Conservation (phyloP, 2,113 vertebrate species). For the Tychaedon coryphoeus region DNA sequence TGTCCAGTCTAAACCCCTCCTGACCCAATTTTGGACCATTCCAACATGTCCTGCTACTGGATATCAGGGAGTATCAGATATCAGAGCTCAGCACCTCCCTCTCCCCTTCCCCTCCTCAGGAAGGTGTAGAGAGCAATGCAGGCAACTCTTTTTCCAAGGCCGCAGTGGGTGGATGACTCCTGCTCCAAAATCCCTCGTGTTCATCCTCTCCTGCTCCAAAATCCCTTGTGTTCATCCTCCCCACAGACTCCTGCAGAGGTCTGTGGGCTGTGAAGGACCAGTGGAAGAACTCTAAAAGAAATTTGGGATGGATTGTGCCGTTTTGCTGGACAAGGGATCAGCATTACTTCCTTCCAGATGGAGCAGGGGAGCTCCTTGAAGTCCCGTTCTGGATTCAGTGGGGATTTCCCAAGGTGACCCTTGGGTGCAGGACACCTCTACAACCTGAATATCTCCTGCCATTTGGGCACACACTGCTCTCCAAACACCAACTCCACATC, state of each 20-base stretch:
- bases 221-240: neutral
- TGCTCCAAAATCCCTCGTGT: neutral
- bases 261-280: neutral
- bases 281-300: neutral
- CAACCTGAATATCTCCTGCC: neutral
- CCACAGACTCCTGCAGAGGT: neutral
- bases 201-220: neutral
- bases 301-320: neutral
- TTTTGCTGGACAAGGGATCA: neutral
- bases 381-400: neutral
- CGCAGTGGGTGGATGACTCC: neutral
- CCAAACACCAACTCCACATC: neutral
- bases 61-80: neutral
- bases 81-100: neutral
- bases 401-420: neutral
- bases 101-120: neutral
- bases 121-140: neutral
- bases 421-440: neutral
- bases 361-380: neutral
- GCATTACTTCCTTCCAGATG: neutral
- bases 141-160: neutral
- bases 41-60: rapidly evolving
- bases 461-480: neutral
- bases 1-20: neutral
- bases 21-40: neutral